Evolutionary conservation across 2,888 invertebrate genomes (phyloP), one percentile per base, ranked within the genome.

Genomic region (Mactromeris polynyma): DNA sequence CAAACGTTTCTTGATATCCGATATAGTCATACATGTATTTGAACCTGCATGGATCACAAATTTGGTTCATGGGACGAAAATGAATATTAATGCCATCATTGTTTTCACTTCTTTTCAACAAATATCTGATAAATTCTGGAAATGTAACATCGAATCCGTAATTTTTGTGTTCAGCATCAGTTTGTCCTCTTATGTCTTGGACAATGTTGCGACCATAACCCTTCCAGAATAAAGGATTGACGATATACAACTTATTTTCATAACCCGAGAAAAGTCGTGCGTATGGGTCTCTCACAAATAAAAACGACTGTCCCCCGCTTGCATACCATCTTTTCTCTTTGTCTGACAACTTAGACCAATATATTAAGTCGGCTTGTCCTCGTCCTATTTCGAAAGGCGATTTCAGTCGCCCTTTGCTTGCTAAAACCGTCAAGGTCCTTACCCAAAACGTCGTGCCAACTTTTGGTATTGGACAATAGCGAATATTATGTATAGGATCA

Each of bases 101-200:
- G 0, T 64, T 86, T 4, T 89, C 80, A 17, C 90, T 85, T 0
- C 89, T 85, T 38, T 85, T 33, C 38, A 94, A 87, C 33, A 94
- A 88, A 81, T 90, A 94, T 87, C 92, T 88, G 6, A 94, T 79
- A 79, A 94, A 94, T 78, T 94, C 94, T 6, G 90, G 81, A 88
- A 95, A 95, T 38, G 93, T 94, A 33, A 94, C 93, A 82, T 94
- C 94, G 86, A 94, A 93, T 1, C 94, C 95, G 73, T 93, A 94
- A 17, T 64, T 81, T 14, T 86, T n/a, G 40, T 89, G 88, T 31
- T 83, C 73, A 11, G 40, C n/a, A 0, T 87, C 80, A 6, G 93
- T 85, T 46, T 90, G 81, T 7, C 84, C 46, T 17, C 94, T 81
- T 0, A 89, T 85, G 19, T 73, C 64, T 21, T 81, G 83, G 17